Evolutionary conservation across 2,888 invertebrate genomes (phyloP).

Genomic region (Apomyelois bistriatella): DNA sequence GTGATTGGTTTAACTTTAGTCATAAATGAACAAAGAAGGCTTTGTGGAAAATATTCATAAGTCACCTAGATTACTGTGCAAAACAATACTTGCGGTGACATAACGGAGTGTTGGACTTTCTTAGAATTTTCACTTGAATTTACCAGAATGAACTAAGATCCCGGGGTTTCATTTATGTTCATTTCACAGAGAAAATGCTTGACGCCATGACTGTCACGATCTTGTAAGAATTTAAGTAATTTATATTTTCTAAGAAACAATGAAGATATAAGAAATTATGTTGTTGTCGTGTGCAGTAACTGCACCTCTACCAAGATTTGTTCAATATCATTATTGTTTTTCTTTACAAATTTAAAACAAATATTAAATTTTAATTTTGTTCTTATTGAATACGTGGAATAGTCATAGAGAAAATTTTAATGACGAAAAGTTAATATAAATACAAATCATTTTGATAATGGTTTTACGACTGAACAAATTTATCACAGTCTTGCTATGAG

Average conservation of each 20-base stretch:
- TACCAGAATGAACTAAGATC: neutral
- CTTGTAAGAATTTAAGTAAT: neutral
- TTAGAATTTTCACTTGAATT: slow-evolving; percentile 18
- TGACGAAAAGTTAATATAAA: too few relatives aligned
- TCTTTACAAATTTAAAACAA: too few relatives aligned
- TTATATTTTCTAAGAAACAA: slow-evolving; percentile 7
- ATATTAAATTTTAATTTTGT: too few relatives aligned
- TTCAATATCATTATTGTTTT: neutral
- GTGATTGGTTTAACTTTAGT: slow-evolving; percentile 30
- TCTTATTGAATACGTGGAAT: too few relatives aligned
- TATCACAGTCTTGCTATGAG: neutral
- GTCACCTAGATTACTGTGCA: slow-evolving; percentile 19
- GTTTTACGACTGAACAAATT: neutral
- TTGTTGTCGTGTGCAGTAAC: neutral
- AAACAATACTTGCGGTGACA: slow-evolving; percentile 29
- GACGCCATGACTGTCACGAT: slow-evolving; percentile 8
- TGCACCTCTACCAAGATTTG: neutral
- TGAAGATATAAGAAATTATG: slow-evolving; percentile 9
- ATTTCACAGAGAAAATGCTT: slow-evolving; percentile 2
- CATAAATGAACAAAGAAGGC: slow-evolving; percentile 19
- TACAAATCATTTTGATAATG: too few relatives aligned
- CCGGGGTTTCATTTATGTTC: slow-evolving; percentile 1
- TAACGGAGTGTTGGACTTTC: slow-evolving; percentile 27
- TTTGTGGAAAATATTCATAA: slow-evolving; percentile 28
- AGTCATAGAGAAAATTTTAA: too few relatives aligned